phyloP scores from a whole-genome alignment of 2,797 vertebrate species.

The Novumbra hubbsi region DNA sequence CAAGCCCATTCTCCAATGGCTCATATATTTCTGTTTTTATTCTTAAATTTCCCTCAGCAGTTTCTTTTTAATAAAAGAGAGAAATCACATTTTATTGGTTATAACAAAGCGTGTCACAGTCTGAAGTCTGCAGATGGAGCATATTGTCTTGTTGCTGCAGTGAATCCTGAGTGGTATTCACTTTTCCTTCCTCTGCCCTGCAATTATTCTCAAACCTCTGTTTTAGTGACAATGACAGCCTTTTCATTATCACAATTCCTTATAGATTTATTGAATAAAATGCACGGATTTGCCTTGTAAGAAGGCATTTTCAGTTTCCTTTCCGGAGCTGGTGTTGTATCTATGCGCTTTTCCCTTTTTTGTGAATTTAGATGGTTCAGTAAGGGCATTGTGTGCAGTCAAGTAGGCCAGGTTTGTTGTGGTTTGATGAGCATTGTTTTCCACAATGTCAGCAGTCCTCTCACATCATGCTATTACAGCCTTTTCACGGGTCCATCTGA shows the following conservation, averaged over 20 bases:
- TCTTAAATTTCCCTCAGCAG: conserved; percentile 26
- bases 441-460: conserved; percentile 26
- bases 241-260: conserved; percentile 25
- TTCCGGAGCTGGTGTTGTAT: background rate
- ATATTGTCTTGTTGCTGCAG: background rate
- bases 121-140: conserved; percentile 20
- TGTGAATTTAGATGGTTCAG: background rate
- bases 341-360: background rate
- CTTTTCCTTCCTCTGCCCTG: conserved; percentile 33
- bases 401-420: background rate
- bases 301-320: conserved; percentile 15
- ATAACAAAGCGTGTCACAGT: conserved; percentile 43
- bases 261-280: background rate
- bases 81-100: conserved; percentile 23
- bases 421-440: background rate
- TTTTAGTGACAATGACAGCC: conserved; percentile 21
- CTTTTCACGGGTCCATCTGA: conserved; percentile 30
- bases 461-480: conserved; percentile 12
- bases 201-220: conserved; percentile 43
- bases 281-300: conserved; percentile 18
- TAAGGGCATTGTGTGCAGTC: background rate
- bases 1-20: conserved; percentile 25
- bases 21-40: conserved; percentile 30
- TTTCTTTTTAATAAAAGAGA: conserved; percentile 23
- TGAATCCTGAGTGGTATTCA: conserved; percentile 27